These are phyloP conservation scores for Acropternis orthonyx DNA, from an alignment of 2,797 vertebrate genomes.

Conservation along the genomic window DNA sequence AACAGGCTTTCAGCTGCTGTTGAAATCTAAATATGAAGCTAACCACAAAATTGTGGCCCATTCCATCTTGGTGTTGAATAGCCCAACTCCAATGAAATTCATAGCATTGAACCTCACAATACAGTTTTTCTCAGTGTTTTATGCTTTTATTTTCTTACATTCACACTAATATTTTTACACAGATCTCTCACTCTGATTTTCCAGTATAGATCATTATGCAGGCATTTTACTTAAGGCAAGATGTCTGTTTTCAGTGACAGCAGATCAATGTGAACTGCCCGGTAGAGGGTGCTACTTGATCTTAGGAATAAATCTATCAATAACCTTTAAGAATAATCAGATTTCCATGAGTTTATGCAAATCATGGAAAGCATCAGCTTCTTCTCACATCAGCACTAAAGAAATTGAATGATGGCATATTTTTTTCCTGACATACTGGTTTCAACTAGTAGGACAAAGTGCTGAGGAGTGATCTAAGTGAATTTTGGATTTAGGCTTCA, in stretches of 20 bases:
- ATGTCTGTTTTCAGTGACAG: neutral
- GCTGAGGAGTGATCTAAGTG: neutral
- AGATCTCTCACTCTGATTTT: neutral
- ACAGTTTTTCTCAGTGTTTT: neutral
- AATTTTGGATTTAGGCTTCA: neutral
- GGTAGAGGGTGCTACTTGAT: conserved; percentile 29
- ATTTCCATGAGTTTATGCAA: neutral
- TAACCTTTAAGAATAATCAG: neutral
- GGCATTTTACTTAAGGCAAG: neutral
- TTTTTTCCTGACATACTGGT: neutral
- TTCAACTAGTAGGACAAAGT: neutral
- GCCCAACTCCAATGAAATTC: neutral
- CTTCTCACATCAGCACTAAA: neutral
- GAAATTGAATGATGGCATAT: neutral
- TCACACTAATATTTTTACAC: neutral
- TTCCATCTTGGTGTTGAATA: neutral
- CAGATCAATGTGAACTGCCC: neutral
- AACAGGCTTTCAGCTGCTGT: neutral
- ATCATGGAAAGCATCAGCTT: neutral
- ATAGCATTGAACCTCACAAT: neutral
- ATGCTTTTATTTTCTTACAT: neutral
- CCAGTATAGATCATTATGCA: neutral
- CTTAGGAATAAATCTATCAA: neutral
- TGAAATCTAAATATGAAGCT: conserved; percentile 6
- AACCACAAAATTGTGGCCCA: neutral